Evolutionary conservation across 1,140 invertebrate genomes (phyloP).

Genomic region (Dinoponera quadriceps): DNA sequence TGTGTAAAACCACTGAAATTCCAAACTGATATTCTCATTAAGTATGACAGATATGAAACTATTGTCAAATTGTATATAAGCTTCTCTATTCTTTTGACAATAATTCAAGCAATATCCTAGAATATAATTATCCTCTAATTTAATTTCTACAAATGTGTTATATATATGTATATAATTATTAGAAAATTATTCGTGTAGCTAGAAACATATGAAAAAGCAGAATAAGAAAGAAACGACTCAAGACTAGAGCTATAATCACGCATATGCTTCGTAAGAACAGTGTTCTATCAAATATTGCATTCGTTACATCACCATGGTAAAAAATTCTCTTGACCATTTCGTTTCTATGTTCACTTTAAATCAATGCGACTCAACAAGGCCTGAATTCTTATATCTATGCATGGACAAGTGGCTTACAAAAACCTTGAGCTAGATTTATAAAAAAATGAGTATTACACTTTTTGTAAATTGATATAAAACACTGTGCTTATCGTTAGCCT

Average conservation of each 20-base stretch:
- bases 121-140: too few species aligned
- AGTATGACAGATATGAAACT: slow-evolving; percentile 57
- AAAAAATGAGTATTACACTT: slow-evolving; percentile 55
- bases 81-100: slow-evolving; percentile 51
- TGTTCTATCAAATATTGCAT: slow-evolving; percentile 40
- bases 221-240: slow-evolving; percentile 71
- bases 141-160: slow-evolving; percentile 48
- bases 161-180: slow-evolving; percentile 49
- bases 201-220: slow-evolving; percentile 47
- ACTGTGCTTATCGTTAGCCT: slow-evolving; percentile 52
- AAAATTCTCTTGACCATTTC: slow-evolving; percentile 29
- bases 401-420: slow-evolving; percentile 58
- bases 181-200: slow-evolving; percentile 57
- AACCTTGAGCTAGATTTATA: slow-evolving; percentile 49
- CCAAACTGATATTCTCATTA: slow-evolving; percentile 57
- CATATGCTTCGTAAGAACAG: slow-evolving; percentile 65
- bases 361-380: slow-evolving; percentile 54
- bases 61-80: slow-evolving; percentile 63
- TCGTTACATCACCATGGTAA: slow-evolving; percentile 15
- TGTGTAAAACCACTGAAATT: too few species aligned
- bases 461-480: slow-evolving; percentile 62
- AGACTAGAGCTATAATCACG: slow-evolving; percentile 82
- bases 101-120: slow-evolving; percentile 57
- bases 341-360: slow-evolving; percentile 20
- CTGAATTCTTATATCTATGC: slow-evolving; percentile 50